Evolutionary conservation across 1,140 invertebrate species (phyloP).

Genomic region (Nymphalis io): DNA sequence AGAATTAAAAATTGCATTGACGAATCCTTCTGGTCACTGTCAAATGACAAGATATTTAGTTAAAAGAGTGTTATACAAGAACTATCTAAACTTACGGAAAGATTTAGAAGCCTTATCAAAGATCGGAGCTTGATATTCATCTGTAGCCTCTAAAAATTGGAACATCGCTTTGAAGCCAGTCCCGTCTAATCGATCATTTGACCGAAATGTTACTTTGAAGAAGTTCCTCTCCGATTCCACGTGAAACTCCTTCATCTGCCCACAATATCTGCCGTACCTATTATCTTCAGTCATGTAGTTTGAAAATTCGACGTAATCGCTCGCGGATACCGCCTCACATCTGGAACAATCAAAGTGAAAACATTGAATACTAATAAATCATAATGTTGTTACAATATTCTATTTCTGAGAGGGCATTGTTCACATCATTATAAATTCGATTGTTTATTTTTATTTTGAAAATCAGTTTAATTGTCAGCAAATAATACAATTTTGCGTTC

Average conservation of each 20-base stretch:
- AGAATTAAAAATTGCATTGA: no score
- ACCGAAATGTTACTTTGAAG: slow-evolving; percentile 96
- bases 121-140: slow-evolving; percentile 71
- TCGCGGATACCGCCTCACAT: slow-evolving; percentile 92
- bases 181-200: slow-evolving; percentile 95
- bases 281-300: slow-evolving; percentile 94
- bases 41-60: no score
- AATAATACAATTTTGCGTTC: no score
- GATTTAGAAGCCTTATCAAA: slow-evolving; percentile 61
- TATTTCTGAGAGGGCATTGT: no score
- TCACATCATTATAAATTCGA: no score
- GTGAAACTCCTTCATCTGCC: slow-evolving; percentile 88
- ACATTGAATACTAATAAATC: neutral
- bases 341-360: slow-evolving; percentile 78
- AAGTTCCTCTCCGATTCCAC: slow-evolving; percentile 94
- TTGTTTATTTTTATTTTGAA: no score
- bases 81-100: slow-evolving; percentile 53
- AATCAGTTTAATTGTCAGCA: no score
- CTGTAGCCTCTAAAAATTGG: slow-evolving; percentile 84
- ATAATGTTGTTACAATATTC: neutral
- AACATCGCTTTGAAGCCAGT: slow-evolving; percentile 96
- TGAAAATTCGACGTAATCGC: slow-evolving; percentile 97
- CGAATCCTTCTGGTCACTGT: no score
- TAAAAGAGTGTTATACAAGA: neutral
- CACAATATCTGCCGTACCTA: slow-evolving; percentile 93